Evolutionary conservation across 2,113 vertebrate genomes (phyloP).

Genomic region (cattle (Bos taurus)): ARS-UCD2.0 NC_037330.1:51593501-51594000

Average conservation of each 20-base stretch:
- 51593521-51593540: neutral
- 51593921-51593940: neutral
- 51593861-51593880: neutral
- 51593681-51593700: neutral
- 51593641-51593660: neutral
- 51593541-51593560: neutral
- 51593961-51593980: neutral
- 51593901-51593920: neutral
- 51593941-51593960: neutral
- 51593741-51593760: neutral
- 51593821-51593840: neutral
- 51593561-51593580: neutral
- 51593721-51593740: neutral
- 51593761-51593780: neutral
- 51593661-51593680: neutral
- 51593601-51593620: neutral
- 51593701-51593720: neutral
- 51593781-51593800: neutral
- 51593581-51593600: neutral
- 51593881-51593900: neutral
- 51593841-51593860: neutral
- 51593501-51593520: neutral
- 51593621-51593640: neutral
- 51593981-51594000: neutral
- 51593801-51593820: neutral